Conservation (phyloP, 2,888 invertebrate genomes). For the Brenthis ino region DNA sequence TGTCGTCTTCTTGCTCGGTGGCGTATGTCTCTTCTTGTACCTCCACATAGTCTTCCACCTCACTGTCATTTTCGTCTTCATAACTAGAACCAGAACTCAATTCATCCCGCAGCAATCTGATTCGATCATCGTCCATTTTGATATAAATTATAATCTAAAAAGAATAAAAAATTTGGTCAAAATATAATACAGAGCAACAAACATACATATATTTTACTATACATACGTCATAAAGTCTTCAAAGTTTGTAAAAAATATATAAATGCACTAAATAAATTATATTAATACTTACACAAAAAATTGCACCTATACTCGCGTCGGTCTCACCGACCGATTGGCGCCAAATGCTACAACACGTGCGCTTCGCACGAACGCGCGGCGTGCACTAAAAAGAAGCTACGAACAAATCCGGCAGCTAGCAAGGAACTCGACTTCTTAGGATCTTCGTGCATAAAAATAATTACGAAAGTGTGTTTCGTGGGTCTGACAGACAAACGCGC, state of each 20-base stretch:
- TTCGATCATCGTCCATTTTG: background rate
- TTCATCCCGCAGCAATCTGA: slow-evolving; percentile 27
- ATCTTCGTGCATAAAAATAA: slow-evolving; percentile 3
- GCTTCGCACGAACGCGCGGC: background rate
- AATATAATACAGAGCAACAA: no score
- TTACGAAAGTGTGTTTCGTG: background rate
- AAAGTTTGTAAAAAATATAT: no score
- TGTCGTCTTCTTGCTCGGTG: no score
- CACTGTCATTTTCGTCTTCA: slow-evolving; percentile 34
- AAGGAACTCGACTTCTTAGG: background rate
- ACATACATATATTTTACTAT: no score
- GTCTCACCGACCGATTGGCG: background rate
- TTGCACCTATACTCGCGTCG: background rate
- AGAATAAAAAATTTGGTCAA: no score
- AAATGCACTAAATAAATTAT: background rate
- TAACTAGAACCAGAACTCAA: slow-evolving; percentile 23
- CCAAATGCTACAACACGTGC: slow-evolving; percentile 1
- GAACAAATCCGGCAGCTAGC: slow-evolving; percentile 6
- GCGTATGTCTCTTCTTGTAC: slow-evolving; percentile 4
- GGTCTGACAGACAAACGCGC: no score
- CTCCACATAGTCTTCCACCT: background rate
- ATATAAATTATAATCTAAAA: no score
- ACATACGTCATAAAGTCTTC: no score
- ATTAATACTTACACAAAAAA: slow-evolving; percentile 22
- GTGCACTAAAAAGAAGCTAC: slow-evolving; percentile 6